Evolutionary conservation across 1,140 invertebrate species (phyloP), one percentile per base, ranked within the genome.

Genomic region (Bombus impatiens): DNA sequence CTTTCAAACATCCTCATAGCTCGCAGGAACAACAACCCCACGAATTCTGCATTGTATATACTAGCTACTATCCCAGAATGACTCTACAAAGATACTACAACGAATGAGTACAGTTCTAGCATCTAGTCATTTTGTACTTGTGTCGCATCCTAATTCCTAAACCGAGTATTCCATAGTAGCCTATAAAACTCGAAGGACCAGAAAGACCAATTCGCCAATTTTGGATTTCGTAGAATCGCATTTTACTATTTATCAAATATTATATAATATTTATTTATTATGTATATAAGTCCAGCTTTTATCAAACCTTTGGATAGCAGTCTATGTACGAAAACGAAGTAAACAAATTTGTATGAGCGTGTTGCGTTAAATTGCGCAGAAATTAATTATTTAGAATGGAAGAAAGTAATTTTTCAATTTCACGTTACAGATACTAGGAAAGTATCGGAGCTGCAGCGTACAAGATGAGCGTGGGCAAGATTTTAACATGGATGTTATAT

Each of bases 401-500:
- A 4, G 8, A 1, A 70, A 28, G 40, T 40, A 25, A n/a, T 37
- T 37, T 40, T 71, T 32, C 6, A 6, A 42, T 53, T 13, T 77
- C 1, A 28, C 6, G 67, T 83, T 83, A 10, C 59, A 83, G 81
- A n/a, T 25, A 47, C 37, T 40, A 22, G n/a, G 37, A n/a, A 25
- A 2, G 28, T 65, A 70, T 22, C 65, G n/a, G 28, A 87, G 2
- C 25, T 71, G 37, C 18, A 3, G 40, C 37, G n/a, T 2, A 68
- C 74, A 92, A 89, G 40, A 93, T 93, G 87, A 91, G 70, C 74
- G 78, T 84, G 74, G 72, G 67, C 8, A 87, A 62, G 75, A 88
- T 90, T 44, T 86, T 94, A 53, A 86, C 75, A 40, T 90, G 86
- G 89, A 88, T 91, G 22, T 91, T 88, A 13, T 92, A 81, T 67